Evolutionary conservation across 2,888 invertebrate genomes (phyloP).

Genomic region (Baronia brevicornis): DNA sequence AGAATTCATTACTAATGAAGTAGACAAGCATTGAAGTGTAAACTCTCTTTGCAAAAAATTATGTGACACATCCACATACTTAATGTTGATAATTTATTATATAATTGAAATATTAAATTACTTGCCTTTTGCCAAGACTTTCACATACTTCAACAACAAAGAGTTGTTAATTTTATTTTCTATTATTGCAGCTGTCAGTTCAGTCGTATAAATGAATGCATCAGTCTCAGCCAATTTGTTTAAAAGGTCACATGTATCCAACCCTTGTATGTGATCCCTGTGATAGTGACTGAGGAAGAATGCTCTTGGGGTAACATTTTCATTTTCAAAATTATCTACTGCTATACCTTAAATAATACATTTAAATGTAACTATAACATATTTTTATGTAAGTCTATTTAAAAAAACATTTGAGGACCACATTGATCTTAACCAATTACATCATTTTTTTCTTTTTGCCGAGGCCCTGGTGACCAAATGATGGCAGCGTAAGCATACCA

Average conservation of each 20-base stretch:
- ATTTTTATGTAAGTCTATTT: too few relatives aligned
- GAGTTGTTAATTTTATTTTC: conserved; percentile 20
- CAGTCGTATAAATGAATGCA: conserved; percentile 36
- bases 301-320: conserved; percentile 56
- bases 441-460: too few relatives aligned
- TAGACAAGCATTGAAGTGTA: too few relatives aligned
- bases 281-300: conserved; percentile 82
- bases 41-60: too few relatives aligned
- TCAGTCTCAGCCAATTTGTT: conserved; percentile 20
- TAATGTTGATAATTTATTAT: neutral
- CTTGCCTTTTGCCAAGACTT: conserved; percentile 35
- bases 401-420: too few relatives aligned
- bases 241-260: conserved; percentile 30
- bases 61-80: too few relatives aligned
- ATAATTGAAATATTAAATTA: conserved; percentile 1
- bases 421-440: too few relatives aligned
- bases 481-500: too few relatives aligned
- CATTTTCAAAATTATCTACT: conserved; percentile 73
- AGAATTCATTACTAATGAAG: too few relatives aligned
- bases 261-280: conserved; percentile 76
- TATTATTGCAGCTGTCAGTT: conserved; percentile 35
- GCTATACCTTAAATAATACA: conserved; percentile 77
- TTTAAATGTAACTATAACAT: too few relatives aligned
- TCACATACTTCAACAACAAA: conserved; percentile 25
- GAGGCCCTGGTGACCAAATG: too few relatives aligned